phyloP scores from a whole-genome alignment of 2,113 vertebrate genomes.

The Ia io region DNA sequence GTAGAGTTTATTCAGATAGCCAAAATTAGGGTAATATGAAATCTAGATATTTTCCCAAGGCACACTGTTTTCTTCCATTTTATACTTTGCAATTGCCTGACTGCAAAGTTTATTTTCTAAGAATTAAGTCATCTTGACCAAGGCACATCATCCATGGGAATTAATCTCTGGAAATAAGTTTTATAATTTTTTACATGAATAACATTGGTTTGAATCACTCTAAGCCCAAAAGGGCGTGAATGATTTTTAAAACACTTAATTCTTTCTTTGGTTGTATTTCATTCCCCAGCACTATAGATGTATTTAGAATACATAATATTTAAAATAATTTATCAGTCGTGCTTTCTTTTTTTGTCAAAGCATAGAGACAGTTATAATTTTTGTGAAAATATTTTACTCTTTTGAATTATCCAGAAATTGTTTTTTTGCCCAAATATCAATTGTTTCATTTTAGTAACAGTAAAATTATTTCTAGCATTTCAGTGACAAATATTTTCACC shows the following conservation, averaged over 20 bases:
- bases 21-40: background rate
- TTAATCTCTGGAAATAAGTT: background rate
- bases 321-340: background rate
- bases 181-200: background rate
- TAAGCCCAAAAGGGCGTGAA: background rate
- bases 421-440: background rate
- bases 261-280: background rate
- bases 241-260: background rate
- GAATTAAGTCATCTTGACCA: background rate
- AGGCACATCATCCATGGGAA: background rate
- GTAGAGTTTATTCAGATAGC: background rate
- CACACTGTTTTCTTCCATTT: background rate
- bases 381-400: background rate
- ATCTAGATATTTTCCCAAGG: background rate
- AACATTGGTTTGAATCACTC: background rate
- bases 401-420: background rate
- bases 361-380: background rate
- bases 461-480: background rate
- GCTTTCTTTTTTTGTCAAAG: background rate
- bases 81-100: background rate
- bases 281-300: background rate
- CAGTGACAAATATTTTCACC: background rate
- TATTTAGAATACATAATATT: background rate
- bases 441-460: background rate
- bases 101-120: slow-evolving; percentile 15